Evolutionary conservation across 1,140 invertebrate genomes (phyloP), one percentile per base, ranked within the genome.

Genomic region (Drosophila kanapiae): DNA sequence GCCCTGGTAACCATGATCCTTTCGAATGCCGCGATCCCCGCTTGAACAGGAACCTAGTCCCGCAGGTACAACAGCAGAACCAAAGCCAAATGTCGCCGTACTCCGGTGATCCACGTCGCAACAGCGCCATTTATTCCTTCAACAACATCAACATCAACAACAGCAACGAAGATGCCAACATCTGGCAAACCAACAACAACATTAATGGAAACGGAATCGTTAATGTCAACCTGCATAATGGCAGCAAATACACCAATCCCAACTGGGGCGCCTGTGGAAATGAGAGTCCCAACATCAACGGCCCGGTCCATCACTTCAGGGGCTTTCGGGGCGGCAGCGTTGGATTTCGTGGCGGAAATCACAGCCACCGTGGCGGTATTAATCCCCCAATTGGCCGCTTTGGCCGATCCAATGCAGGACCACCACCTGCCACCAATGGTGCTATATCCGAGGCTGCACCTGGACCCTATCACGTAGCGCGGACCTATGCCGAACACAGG

Each of bases 401-500:
- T 18, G 48, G 38, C 0, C 43, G 23, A 4, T 11, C 53, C 18
- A 40, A 9, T 18, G 27, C 11, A 2, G 37, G n/a, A 47, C 5
- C 11, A 2, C 18, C 13, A 47, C 5, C 16, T 5, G 48, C 10
- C 1, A 5, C 4, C 7, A 54, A 54, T 18, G 51, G 51, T 8
- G 9, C 18, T 6, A 0, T 11, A 4, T 4, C 49, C 0, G 49
- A 53, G 6, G n/a, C 51, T 1, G 31, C 3, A 7, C 29, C 6
- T 5, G 6, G 6, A 14, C 9, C 23, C 1, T 18, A 23, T 3
- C 29, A 43, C 11, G 56, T 43, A 10, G 43, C 75, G 11, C 60
- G 58, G 1, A 91, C 86, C 3, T 92, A 92, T 58, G 51, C 64
- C 0, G 90, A 91, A 42, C 75, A 91, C 57, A 64, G 68, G 4